phyloP scores from a whole-genome alignment of 1,140 invertebrate genomes.

The Drosophila truncata region DNA sequence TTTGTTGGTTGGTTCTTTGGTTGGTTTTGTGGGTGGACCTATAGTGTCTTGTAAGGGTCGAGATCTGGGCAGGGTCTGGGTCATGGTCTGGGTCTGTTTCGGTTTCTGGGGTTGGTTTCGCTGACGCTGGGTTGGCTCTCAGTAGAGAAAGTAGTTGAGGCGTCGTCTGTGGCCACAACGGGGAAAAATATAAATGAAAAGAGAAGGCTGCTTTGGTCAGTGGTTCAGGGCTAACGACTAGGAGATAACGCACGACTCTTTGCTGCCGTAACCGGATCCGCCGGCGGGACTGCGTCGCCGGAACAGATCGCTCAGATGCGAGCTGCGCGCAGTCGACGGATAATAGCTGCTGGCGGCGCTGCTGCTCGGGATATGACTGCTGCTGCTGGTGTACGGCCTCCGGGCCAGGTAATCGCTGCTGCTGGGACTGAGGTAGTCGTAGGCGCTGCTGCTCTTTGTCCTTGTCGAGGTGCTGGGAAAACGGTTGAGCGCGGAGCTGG shows the following conservation, averaged over 20 bases:
- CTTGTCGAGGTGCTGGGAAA: conserved; percentile 65
- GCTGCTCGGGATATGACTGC: conserved; percentile 15
- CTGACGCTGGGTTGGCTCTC: conserved; percentile 42
- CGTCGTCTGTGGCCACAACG: conserved; percentile 60
- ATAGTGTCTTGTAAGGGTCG: conserved; percentile 13
- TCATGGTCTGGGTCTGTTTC: not conserved
- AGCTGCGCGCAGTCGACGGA: conserved; percentile 43
- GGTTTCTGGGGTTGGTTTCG: conserved; percentile 43
- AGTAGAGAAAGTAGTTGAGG: conserved; percentile 74
- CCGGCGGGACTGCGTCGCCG: conserved; percentile 66
- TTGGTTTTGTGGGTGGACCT: conserved; percentile 40
- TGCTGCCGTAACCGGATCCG: conserved; percentile 57
- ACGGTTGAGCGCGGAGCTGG: conserved; percentile 47
- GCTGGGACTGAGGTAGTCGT: conserved; percentile 65
- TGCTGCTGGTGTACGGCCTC: conserved; percentile 40
- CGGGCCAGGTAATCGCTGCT: conserved; percentile 49
- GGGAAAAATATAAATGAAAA: conserved; percentile 59
- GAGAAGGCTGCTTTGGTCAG: conserved; percentile 62
- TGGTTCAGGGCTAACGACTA: conserved; percentile 48
- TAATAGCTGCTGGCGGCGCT: conserved; percentile 39
- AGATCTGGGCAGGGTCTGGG: not conserved
- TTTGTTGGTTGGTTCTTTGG: conserved; percentile 48
- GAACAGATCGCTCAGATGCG: conserved; percentile 74
- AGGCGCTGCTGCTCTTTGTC: conserved; percentile 41
- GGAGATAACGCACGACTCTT: conserved; percentile 84